Evolutionary conservation across 2,797 vertebrate species (phyloP).

Genomic region (Sebastes hubbsi): DNA sequence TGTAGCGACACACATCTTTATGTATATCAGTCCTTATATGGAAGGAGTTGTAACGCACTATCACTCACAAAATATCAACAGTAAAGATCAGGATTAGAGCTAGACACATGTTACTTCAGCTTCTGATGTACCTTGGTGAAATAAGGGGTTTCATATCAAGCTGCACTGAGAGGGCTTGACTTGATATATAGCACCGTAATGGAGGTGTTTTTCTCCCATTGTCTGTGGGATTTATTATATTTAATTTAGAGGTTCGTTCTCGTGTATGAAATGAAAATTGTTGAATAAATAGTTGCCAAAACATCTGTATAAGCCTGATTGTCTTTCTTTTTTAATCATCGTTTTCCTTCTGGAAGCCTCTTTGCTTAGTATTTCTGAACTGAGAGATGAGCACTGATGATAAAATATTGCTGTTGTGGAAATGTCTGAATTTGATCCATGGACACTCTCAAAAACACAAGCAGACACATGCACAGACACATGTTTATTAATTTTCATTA

Average conservation of each 20-base stretch:
- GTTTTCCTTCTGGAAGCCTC: slow-evolving; percentile 9
- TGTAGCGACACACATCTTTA: slow-evolving; percentile 44
- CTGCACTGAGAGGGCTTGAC: slow-evolving; percentile 63
- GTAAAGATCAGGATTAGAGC: slow-evolving; percentile 51
- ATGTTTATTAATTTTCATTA: slow-evolving; percentile 50
- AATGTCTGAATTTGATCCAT: slow-evolving; percentile 12
- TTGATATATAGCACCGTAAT: slow-evolving; percentile 52
- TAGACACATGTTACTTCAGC: slow-evolving; percentile 55
- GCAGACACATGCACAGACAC: slow-evolving; percentile 20
- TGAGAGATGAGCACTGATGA: slow-evolving; percentile 23
- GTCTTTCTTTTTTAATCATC: slow-evolving; percentile 26
- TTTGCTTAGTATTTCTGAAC: neutral
- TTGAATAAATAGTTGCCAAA: slow-evolving; percentile 83
- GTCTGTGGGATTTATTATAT: slow-evolving; percentile 70
- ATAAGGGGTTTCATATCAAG: slow-evolving; percentile 61
- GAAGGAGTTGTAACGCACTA: slow-evolving; percentile 31
- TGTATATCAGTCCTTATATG: slow-evolving; percentile 43
- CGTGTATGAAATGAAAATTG: slow-evolving; percentile 79
- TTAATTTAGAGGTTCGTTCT: slow-evolving; percentile 78
- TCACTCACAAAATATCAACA: slow-evolving; percentile 47
- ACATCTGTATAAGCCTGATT: slow-evolving; percentile 57
- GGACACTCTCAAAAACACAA: slow-evolving; percentile 6
- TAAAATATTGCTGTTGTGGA: slow-evolving; percentile 8
- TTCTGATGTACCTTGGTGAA: slow-evolving; percentile 63
- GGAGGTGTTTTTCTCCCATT: slow-evolving; percentile 62